Evolutionary conservation across 2,797 vertebrate genomes (phyloP), one percentile per base, ranked within the genome.

Genomic region (Pyrocephalus nanus): DNA sequence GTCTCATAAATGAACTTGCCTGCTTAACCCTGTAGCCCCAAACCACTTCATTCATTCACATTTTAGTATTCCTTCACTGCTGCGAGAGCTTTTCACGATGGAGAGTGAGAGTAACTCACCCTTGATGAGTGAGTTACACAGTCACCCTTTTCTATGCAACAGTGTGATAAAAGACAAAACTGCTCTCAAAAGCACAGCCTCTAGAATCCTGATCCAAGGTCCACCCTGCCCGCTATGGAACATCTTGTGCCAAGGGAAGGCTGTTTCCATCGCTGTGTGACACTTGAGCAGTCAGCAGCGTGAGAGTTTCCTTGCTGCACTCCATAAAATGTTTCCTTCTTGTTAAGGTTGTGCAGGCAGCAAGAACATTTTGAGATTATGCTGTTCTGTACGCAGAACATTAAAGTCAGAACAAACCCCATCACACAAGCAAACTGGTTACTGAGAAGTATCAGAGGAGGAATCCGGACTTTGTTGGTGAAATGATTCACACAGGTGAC

Each of bases 61-160:
- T 71, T 65, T 67, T 69, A 23, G 7, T 81, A 61, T 61, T 81
- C 22, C 30, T 74, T 88, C 66, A 54, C 15, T 12, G 55, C 14
- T 45, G 8, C 0, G 0, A 27, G 13, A 45, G 30, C 4, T 88
- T 64, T 55, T 36, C 17, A 50, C 0, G 4, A 47, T 4, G 26
- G 55, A 66, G 45, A 61, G 47, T n/a, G n/a, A n/a, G n/a, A n/a
- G n/a, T n/a, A n/a, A n/a, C n/a, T n/a, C 75, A 67, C 11, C 7
- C 40, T 42, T 36, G 17, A 69, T 22, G 30, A 78, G 36, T 0
- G 2, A 67, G 11, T 66, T 60, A 87, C 5, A 12, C 38, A 42
- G 34, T 38, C 57, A 45, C 21, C 20, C 32, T 71, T 79, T 87
- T 26, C 58, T 53, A 29, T 20, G 29, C n/a, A 30, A 72, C 20